Evolutionary conservation across 2,888 invertebrate genomes (phyloP), one percentile per base, ranked within the genome.

Genomic region (Oxyteleia sp.): DNA sequence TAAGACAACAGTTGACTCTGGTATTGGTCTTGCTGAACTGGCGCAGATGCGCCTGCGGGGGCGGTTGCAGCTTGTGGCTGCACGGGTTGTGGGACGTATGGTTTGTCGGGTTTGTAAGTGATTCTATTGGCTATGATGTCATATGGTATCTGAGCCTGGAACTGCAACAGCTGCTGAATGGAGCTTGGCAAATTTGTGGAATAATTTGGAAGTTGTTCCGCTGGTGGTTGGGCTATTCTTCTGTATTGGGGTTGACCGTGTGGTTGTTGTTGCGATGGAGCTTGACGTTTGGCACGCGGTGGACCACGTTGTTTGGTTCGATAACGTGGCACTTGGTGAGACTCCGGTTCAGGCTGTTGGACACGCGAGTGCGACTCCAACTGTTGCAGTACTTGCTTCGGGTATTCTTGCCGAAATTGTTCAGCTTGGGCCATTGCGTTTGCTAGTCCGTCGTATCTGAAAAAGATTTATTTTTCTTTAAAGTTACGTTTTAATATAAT

Each of bases 61-160:
- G 45, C 38, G 0, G 66, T 49, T 10, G 68, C 59, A 4, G 74
- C 59, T 26, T 75, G 74, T 7, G 79, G 71, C 55, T 89, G 85
- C 10, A 88, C 88, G 0, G 88, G 88, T 20, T 93, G 90, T 8
- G 93, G 93, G 7, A 92, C 88, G 72, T 93, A 93, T 0, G 92
- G 91, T 20, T 92, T 92, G 1, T 91, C 92, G 0, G 85, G 88
- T 1, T 87, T 87, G 61, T 89, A 90, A 4, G 47, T 78, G 29
- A 93, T 89, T 47, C 89, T 90, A 69, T 93, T 93, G 0, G 93
- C 92, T 18, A 92, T 88, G 8, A 92, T 91, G 57, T 91, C 90
- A 72, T 93, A 91, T 0, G 93, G 93, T n/a, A 90, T 90, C 57
- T 90, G 88, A 0, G 93, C 87, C 45, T 93, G 93, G 72, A 84